These are phyloP conservation scores for Pipistrellus pipistrellus DNA, from an alignment of 2,797 vertebrate species.

Conservation along the genomic window DNA sequence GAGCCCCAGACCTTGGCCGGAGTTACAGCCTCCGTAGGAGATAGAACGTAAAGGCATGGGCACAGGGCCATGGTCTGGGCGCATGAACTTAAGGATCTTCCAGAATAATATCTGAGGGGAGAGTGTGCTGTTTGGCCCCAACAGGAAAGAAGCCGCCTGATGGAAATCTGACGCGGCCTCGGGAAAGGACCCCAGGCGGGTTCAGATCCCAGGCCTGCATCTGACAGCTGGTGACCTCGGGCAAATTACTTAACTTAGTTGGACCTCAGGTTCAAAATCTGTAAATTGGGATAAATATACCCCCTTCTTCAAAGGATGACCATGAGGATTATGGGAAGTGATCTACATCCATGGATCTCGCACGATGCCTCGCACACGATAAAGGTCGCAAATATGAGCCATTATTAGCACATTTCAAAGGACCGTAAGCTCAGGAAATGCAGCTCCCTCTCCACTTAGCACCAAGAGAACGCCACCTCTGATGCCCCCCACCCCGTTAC, in stretches of 20 bases:
- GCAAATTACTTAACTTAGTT: neutral
- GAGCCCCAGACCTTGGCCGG: neutral
- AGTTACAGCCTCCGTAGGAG: neutral
- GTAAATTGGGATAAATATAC: slow-evolving; percentile 44
- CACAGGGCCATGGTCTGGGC: neutral
- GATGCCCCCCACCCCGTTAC: neutral
- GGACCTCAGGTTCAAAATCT: slow-evolving; percentile 28
- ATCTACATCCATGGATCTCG: neutral
- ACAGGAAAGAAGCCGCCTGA: neutral
- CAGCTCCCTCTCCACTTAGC: neutral
- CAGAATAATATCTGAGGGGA: neutral
- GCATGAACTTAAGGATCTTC: neutral
- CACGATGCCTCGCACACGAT: neutral
- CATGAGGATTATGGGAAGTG: slow-evolving; percentile 2
- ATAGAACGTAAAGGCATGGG: neutral
- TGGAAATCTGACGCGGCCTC: neutral
- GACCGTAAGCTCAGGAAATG: neutral
- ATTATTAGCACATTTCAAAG: neutral
- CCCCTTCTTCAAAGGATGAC: slow-evolving; percentile 33
- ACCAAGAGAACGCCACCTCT: neutral
- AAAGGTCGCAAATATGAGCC: neutral
- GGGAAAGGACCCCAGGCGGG: neutral
- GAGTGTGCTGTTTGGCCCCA: neutral
- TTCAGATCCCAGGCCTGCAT: neutral
- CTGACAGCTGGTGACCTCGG: neutral